Evolutionary conservation across 2,113 vertebrate species (phyloP), one percentile per base, ranked within the genome.

Genomic region (Microcebus lehilahytsara): DNA sequence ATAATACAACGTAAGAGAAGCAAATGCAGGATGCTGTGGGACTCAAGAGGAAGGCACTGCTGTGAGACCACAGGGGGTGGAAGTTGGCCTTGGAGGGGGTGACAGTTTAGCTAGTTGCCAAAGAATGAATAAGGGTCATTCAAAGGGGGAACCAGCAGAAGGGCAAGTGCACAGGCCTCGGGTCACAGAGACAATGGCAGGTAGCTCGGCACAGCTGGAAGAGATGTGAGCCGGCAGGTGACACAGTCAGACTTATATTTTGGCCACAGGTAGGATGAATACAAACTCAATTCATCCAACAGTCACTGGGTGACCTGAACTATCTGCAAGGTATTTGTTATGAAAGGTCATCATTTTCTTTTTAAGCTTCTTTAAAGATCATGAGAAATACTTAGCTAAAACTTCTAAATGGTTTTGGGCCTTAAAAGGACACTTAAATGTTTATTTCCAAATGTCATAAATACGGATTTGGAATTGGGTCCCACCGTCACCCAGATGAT

Each of bases 51-150:
- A n/a, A 51, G 84, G 23, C 27, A 4, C 6, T 2, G 79, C 30
- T 12, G 2, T 27, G 4, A 5, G 72, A 19, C 34, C 12, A 2
- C 13, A 2, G 11, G 6, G 2, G 2, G 32, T 3, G 17, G 81
- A 51, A 30, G 5, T 2, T 13, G 64, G 51, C 85, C 46, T 49
- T n/a, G 5, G 16, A 22, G 49, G 81, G 37, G 4, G 34, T 9
- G 80, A 78, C 30, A 23, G 69, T 0, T n/a, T 34, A 78, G 62
- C 23, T 77, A 49, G 93, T 17, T 17, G 30, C 53, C 12, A 32
- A 75, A 75, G 64, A 62, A 27, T 11, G 75, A 51, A 32, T 34
- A 40, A 66, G 69, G 34, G 4, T 58, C 62, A 62, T 27, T 66
- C 80, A 19, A 7, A 78, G 58, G 58, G 10, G 19, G 62, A 94